A percentile compares a stretch with the other conserved stretches of the same genome.
Evolutionary conservation across 2,888 invertebrate genomes (phyloP).

Genomic region (Drosophila setosimentum): DNA sequence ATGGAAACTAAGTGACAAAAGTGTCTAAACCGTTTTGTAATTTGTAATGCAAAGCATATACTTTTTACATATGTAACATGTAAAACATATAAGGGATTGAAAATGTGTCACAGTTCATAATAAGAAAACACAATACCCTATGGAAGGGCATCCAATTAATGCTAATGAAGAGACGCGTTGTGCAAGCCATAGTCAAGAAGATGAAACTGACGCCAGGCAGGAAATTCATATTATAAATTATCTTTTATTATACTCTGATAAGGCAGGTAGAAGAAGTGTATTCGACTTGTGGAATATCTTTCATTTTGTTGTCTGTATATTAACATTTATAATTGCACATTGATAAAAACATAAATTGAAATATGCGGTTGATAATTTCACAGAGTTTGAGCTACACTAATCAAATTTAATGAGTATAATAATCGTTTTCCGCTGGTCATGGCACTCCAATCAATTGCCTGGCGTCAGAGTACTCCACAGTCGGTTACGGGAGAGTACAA

Average conservation of each 20-base stretch:
- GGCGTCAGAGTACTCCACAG: not conserved
- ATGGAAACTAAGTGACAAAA: not conserved
- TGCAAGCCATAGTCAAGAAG: not conserved
- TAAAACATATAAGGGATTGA: not conserved
- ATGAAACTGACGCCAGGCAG: not conserved
- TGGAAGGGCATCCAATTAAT: not conserved
- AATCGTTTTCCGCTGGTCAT: not conserved
- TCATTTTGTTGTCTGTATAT: not conserved
- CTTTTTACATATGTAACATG: not conserved
- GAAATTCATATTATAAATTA: slow-evolving; percentile 19
- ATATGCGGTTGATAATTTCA: no score
- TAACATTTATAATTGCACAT: not conserved
- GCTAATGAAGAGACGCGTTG: not conserved
- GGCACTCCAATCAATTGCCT: not conserved
- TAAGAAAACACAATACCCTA: not conserved
- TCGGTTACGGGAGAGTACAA: not conserved
- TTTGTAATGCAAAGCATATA: not conserved
- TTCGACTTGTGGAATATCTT: not conserved
- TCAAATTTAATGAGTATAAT: not conserved
- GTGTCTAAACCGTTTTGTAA: not conserved
- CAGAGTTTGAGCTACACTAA: not conserved
- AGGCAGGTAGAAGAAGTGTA: not conserved
- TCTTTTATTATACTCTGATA: not conserved
- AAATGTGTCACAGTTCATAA: not conserved
- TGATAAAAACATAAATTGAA: not conserved